Evolutionary conservation across 2,113 vertebrate genomes (phyloP), one percentile per base, ranked within the genome.

Genomic region (Callionymus lyra): DNA sequence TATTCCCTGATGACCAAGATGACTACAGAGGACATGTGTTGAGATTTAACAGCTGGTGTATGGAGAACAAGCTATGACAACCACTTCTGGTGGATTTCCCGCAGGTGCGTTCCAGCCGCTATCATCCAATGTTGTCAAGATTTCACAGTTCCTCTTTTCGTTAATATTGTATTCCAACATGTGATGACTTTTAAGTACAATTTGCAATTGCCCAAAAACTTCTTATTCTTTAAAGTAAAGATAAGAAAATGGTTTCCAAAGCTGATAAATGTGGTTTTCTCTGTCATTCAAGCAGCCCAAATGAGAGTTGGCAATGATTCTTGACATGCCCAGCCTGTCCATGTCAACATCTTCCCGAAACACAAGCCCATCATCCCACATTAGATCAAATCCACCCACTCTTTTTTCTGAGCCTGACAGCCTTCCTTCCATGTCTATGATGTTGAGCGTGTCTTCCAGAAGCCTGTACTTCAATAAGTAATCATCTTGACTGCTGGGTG

Each of bases 351-450:
- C 87, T 16, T 88, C 82, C 56, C 66, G 76, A 56, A 80, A 85
- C 51, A 90, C 85, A 0, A 86, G 86, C 11, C 89, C 86, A 2
- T 91, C 85, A 0, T 89, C 88, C 89, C 84, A 83, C 76, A 88
- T 88, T 16, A 90, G 87, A 70, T 90, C 90, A 53, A 82, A 94
- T 41, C 89, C 91, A 16, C 89, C 89, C 1, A 87, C 77, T 9
- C 72, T 61, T 68, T 90, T 89, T 63, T 91, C 89, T 50, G 61
- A 88, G 62, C 87, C 85, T 2, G 61, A 77, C 53, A 96, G 80
- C 63, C 89, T 89, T 74, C 71, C 82, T 63, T 93, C 87, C 86
- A 91, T 90, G 63, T 90, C 90, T 38, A 90, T 82, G 6, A 86
- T 47, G 9, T 85, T 80, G 61, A 91, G 44, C 0, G 85, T 88